phyloP scores from a whole-genome alignment of 2,797 vertebrate species.

The Ispidina lecontei region DNA sequence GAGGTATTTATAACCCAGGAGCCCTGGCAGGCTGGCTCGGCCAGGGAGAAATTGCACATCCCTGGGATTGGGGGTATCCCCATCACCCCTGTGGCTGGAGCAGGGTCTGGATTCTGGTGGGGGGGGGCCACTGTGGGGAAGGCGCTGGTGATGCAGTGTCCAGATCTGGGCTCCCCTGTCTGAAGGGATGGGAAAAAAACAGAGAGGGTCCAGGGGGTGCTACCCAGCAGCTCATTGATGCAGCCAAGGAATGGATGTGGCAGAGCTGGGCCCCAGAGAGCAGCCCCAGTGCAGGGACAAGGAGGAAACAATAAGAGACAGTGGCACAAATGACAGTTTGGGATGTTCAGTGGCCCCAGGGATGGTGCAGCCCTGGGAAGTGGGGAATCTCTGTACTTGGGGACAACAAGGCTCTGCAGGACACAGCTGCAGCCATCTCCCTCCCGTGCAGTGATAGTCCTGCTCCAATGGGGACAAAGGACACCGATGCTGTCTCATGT shows the following conservation, averaged over 20 bases:
- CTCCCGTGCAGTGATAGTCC: rapidly evolving
- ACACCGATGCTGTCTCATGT: not conserved
- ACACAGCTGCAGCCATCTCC: not conserved
- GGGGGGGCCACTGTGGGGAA: not conserved
- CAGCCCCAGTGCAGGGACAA: not conserved
- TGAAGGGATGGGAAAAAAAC: not conserved
- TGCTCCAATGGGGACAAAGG: not conserved
- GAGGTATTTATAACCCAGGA: slow-evolving; percentile 64
- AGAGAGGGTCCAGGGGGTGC: not conserved
- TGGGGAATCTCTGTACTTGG: not conserved
- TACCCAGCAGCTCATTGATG: not conserved
- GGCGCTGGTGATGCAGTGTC: rapidly evolving
- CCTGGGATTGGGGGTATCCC: not conserved
- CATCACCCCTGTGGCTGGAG: not conserved
- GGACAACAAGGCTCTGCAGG: not conserved
- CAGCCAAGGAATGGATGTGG: rapidly evolving
- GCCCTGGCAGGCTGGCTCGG: slow-evolving; percentile 22
- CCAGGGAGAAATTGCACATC: not conserved
- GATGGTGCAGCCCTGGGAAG: not conserved
- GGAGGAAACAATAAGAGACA: not conserved
- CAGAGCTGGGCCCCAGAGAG: not conserved
- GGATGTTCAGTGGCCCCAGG: not conserved
- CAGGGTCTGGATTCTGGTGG: not conserved
- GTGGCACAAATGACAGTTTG: not conserved
- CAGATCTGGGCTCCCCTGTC: rapidly evolving